Conservation (phyloP, 2,113 vertebrate genomes). For the Platysteira castanea region DNA sequence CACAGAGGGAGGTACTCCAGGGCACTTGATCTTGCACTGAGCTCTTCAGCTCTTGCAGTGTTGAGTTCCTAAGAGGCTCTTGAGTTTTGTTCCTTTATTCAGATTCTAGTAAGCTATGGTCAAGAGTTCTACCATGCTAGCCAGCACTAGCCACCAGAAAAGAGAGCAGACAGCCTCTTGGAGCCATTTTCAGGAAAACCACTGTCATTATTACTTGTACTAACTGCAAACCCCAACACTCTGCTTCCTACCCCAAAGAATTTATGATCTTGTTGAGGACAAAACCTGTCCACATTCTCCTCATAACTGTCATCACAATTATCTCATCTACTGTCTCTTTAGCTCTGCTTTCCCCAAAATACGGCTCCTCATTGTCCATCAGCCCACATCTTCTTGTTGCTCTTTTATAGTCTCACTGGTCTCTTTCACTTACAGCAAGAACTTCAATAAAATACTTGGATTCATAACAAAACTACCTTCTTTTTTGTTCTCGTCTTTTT, state of each 20-base stretch:
- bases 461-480: not conserved
- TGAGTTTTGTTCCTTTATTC: not conserved
- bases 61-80: not conserved
- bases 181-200: not conserved
- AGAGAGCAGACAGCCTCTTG: not conserved
- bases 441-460: not conserved
- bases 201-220: not conserved
- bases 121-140: not conserved
- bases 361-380: not conserved
- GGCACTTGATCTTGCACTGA: not conserved
- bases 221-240: not conserved
- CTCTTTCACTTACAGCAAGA: not conserved
- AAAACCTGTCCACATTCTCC: not conserved
- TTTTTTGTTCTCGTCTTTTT: not conserved
- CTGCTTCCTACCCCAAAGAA: not conserved
- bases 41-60: not conserved
- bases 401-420: not conserved
- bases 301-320: not conserved
- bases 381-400: not conserved
- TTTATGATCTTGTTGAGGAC: not conserved
- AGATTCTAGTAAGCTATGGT: not conserved
- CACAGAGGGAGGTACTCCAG: not conserved
- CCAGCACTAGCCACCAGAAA: not conserved
- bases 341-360: conserved; percentile 23
- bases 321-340: not conserved